phyloP scores from a whole-genome alignment of 2,888 invertebrate genomes.

The Torymus aiolomorphi region DNA sequence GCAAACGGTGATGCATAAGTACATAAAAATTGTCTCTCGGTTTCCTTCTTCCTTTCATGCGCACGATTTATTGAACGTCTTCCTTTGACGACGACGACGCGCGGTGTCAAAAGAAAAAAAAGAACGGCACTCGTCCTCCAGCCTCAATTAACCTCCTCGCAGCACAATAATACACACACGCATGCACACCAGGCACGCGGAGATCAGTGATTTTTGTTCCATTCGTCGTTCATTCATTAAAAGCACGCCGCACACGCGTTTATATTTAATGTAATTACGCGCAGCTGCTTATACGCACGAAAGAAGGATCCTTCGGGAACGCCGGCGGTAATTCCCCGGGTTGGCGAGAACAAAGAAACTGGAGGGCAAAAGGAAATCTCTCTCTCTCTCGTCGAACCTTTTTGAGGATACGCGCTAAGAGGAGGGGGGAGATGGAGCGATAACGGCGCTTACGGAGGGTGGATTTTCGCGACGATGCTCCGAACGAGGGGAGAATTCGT shows the following conservation, averaged over 20 bases:
- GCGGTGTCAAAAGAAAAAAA: no score
- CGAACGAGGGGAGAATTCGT: slow-evolving; percentile 61
- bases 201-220: slow-evolving; percentile 2
- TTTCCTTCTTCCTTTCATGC: background rate
- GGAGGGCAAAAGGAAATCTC: slow-evolving; percentile 25
- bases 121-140: no score
- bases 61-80: background rate
- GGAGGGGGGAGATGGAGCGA: background rate
- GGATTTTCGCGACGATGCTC: slow-evolving; percentile 51
- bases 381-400: slow-evolving; percentile 10
- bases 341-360: slow-evolving; percentile 47
- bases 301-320: background rate
- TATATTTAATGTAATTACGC: slow-evolving; percentile 23
- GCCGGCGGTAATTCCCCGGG: slow-evolving; percentile 21
- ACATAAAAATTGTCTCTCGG: background rate
- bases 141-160: no score
- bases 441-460: slow-evolving; percentile 50
- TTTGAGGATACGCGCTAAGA: slow-evolving; percentile 2
- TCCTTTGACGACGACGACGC: background rate
- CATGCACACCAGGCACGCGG: no score
- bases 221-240: background rate
- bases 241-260: slow-evolving; percentile 12
- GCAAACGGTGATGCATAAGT: no score
- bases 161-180: no score
- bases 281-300: background rate